Percentiles rank a stretch among this genome's conserved stretches.
Evolutionary conservation across 1,140 invertebrate species (phyloP).

Genomic region (Oryctes rhinoceros): DNA sequence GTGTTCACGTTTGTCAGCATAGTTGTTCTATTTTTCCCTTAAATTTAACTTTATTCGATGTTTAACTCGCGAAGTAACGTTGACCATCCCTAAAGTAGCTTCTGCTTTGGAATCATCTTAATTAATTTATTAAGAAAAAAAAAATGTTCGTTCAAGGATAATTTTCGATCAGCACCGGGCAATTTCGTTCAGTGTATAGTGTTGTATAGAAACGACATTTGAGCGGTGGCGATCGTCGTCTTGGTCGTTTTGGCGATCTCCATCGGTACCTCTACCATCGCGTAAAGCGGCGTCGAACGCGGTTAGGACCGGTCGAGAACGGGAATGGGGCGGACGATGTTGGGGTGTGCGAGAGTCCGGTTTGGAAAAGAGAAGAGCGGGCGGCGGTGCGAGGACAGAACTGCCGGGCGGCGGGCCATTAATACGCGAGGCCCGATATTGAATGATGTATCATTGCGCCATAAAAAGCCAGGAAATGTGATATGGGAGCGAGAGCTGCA

Average conservation of each 20-base stretch:
- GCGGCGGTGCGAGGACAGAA: conserved; percentile 10
- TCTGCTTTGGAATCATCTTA: too few relatives aligned
- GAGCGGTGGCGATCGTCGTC: background rate
- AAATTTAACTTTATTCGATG: too few relatives aligned
- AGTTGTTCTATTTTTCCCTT: too few relatives aligned
- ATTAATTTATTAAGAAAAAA: too few relatives aligned
- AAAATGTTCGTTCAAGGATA: too few relatives aligned
- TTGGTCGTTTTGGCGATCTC: background rate
- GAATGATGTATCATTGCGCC: conserved; percentile 62
- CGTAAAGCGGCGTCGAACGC: background rate
- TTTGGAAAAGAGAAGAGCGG: background rate
- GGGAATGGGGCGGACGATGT: background rate
- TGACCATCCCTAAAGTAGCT: too few relatives aligned
- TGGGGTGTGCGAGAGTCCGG: background rate
- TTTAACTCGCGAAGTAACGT: too few relatives aligned
- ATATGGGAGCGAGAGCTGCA: conserved; percentile 57
- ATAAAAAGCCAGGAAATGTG: conserved; percentile 62
- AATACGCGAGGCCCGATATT: conserved; percentile 60
- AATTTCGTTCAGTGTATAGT: too few relatives aligned
- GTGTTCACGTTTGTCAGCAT: too few relatives aligned
- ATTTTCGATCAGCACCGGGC: too few relatives aligned
- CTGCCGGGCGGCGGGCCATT: conserved; percentile 54
- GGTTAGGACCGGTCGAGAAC: background rate
- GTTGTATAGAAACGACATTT: too few relatives aligned
- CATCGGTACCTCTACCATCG: too few relatives aligned